Percentiles rank a stretch among this genome's conserved stretches.
Evolutionary conservation across 2,888 invertebrate genomes (phyloP).

Genomic region (Apomyelois bistriatella): DNA sequence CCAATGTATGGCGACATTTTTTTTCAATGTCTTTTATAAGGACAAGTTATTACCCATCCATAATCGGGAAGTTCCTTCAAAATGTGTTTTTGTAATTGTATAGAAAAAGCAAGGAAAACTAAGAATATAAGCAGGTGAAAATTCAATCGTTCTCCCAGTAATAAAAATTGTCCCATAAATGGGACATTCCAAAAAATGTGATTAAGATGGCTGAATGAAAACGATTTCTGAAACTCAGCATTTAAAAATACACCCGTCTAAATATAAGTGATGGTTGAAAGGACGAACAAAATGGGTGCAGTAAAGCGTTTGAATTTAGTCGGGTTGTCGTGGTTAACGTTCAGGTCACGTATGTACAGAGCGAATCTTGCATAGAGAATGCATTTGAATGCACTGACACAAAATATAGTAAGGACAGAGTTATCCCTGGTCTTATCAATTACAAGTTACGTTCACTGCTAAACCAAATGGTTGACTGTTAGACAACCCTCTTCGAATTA

Average conservation of each 20-base stretch:
- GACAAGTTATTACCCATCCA: too few relatives aligned
- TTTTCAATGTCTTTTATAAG: too few relatives aligned
- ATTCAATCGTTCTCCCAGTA: not conserved
- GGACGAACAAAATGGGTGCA: not conserved
- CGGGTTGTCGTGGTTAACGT: not conserved
- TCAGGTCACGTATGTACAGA: not conserved
- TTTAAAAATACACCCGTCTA: not conserved
- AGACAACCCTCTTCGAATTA: too few relatives aligned
- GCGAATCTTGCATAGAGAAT: constrained; percentile 6
- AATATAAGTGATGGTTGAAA: not conserved
- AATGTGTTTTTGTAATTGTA: too few relatives aligned
- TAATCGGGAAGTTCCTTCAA: too few relatives aligned
- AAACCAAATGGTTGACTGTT: too few relatives aligned
- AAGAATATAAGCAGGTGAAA: too few relatives aligned
- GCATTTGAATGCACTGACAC: not conserved
- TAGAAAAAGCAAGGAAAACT: too few relatives aligned
- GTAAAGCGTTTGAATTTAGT: constrained; percentile 3
- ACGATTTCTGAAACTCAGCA: not conserved
- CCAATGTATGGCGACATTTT: too few relatives aligned
- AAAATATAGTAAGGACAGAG: not conserved
- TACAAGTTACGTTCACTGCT: too few relatives aligned
- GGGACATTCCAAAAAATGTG: not conserved
- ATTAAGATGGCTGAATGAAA: constrained; percentile 1
- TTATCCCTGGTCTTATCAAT: not conserved
- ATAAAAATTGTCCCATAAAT: not conserved